A percentile compares a stretch with the other conserved stretches of the same genome.
These are phyloP conservation scores for Metellina segmentata DNA, from an alignment of 2,888 invertebrate genomes.

Conservation along the genomic window DNA sequence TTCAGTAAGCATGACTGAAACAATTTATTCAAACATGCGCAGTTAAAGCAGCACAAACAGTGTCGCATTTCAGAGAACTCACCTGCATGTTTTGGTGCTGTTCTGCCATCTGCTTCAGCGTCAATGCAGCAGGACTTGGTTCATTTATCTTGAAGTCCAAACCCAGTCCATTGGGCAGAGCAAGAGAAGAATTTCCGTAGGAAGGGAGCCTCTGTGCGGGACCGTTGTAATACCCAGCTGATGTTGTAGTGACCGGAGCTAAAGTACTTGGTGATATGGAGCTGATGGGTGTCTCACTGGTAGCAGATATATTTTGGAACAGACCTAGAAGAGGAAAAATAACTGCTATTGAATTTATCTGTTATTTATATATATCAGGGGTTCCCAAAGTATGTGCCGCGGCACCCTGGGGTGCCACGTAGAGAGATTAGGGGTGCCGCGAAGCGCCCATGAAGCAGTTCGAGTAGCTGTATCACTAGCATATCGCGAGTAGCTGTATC, in stretches of 20 bases:
- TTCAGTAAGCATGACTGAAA: no score
- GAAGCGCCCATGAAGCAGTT: no score
- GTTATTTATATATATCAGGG: no score
- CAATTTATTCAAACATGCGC: no score
- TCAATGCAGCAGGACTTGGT: constrained; percentile 93
- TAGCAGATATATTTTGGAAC: constrained; percentile 47
- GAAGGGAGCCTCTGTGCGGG: constrained; percentile 44
- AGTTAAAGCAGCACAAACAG: no score
- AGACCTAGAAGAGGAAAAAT: constrained; percentile 24
- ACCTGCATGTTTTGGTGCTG: constrained; percentile 91
- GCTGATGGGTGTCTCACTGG: constrained; percentile 36
- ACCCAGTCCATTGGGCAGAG: constrained; percentile 54
- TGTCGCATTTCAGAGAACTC: not conserved
- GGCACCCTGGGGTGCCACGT: no score
- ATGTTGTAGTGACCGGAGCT: constrained; percentile 77
- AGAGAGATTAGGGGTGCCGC: no score
- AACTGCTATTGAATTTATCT: not conserved
- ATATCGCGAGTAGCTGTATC: no score
- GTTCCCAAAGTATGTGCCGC: no score
- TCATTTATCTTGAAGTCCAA: constrained; percentile 77
- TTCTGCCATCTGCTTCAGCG: constrained; percentile 97
- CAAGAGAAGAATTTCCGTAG: constrained; percentile 23
- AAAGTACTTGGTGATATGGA: constrained; percentile 3
- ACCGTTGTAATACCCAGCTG: constrained; percentile 37
- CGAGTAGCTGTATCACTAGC: no score